These are phyloP conservation scores for Dinomys branickii DNA, from an alignment of 2,113 vertebrate species.

Conservation along the genomic window DNA sequence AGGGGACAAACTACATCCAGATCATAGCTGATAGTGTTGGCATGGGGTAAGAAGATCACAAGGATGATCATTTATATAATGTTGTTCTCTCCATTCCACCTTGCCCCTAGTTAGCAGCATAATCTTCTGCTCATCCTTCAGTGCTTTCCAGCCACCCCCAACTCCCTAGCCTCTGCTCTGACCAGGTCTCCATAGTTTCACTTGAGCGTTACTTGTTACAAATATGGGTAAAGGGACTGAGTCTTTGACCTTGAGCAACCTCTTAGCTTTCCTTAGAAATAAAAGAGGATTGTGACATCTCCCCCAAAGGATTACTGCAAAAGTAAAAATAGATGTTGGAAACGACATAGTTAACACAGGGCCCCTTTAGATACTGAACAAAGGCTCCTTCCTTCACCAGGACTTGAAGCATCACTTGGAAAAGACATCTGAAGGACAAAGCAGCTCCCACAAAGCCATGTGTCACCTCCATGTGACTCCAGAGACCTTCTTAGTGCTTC, in stretches of 20 bases:
- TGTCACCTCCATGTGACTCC: rapidly evolving
- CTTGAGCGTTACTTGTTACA: background rate
- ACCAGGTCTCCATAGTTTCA: background rate
- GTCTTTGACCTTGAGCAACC: background rate
- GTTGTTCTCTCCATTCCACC: background rate
- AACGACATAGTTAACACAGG: background rate
- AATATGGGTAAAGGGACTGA: background rate
- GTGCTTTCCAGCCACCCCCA: background rate
- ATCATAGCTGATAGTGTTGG: background rate
- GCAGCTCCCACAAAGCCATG: background rate
- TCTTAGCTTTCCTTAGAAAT: background rate
- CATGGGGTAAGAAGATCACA: background rate
- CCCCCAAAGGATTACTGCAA: background rate
- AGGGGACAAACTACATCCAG: background rate
- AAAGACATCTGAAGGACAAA: background rate
- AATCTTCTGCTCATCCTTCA: background rate
- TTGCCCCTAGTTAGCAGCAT: background rate
- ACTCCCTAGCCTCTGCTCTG: background rate
- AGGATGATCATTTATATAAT: too few relatives aligned
- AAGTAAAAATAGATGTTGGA: background rate
- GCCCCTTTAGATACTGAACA: background rate
- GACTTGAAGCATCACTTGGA: background rate
- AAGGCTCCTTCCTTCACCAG: background rate
- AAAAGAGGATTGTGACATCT: background rate
- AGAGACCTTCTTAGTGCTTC: background rate